phyloP scores from a whole-genome alignment of 2,113 vertebrate species.

The Trematomus loennbergii region DNA sequence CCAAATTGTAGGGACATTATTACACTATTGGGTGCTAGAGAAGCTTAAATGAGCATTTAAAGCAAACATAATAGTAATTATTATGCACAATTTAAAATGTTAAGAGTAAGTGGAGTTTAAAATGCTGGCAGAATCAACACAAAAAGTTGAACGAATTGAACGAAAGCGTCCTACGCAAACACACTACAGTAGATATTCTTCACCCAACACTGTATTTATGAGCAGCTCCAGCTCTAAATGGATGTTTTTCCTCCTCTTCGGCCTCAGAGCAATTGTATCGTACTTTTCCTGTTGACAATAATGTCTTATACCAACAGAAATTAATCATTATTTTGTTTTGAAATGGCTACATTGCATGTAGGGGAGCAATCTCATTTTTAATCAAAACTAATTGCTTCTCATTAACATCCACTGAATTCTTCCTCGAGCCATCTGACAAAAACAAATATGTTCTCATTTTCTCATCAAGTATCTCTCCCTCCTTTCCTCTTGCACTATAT shows the following conservation, averaged over 20 bases:
- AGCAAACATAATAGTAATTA: background rate
- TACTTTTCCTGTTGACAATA: constrained; percentile 68
- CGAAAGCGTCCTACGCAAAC: constrained; percentile 29
- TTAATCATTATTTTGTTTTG: constrained; percentile 78
- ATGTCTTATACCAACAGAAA: constrained; percentile 68
- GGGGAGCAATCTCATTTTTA: constrained; percentile 74
- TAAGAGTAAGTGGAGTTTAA: background rate
- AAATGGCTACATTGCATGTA: constrained; percentile 62
- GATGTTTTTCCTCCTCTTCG: constrained; percentile 48
- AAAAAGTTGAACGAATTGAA: constrained; percentile 4
- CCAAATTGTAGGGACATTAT: too few relatives aligned
- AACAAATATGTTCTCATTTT: constrained; percentile 77
- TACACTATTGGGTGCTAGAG: background rate
- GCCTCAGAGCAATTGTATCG: constrained; percentile 57
- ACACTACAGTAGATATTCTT: constrained; percentile 28
- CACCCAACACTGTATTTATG: constrained; percentile 27
- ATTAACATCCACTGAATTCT: constrained; percentile 71
- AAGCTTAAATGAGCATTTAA: background rate
- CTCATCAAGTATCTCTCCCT: constrained; percentile 47
- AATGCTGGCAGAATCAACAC: constrained; percentile 3
- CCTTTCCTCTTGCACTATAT: background rate
- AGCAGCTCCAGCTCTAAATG: constrained; percentile 40
- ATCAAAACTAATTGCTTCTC: constrained; percentile 81
- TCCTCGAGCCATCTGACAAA: constrained; percentile 75
- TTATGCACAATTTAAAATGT: constrained; percentile 3